A percentile compares a stretch with the other conserved stretches of the same genome.
Conservation (phyloP, 2,888 invertebrate species). For the Lithophane leautieri region DNA sequence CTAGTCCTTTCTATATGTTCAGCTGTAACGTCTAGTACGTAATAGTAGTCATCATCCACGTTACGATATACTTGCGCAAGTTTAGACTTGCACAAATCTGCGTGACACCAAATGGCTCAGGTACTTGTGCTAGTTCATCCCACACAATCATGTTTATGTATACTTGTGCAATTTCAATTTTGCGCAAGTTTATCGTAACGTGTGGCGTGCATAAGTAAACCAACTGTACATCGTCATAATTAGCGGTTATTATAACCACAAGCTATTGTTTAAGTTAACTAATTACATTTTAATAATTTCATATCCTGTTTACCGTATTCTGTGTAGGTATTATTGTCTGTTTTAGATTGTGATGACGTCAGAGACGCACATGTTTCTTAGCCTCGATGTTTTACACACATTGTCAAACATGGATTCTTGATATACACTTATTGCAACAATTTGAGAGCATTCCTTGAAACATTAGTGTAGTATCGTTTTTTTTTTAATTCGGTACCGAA, state of each 20-base stretch:
- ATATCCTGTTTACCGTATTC: constrained; percentile 45
- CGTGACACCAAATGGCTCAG: no score
- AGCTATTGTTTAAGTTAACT: constrained; percentile 15
- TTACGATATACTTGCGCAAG: no score
- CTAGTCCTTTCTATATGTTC: not conserved
- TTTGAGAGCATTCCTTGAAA: constrained; percentile 11
- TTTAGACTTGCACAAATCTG: no score
- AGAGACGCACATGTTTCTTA: constrained; percentile 37
- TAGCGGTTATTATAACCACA: constrained; percentile 6
- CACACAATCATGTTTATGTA: no score
- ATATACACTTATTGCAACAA: constrained; percentile 20
- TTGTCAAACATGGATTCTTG: constrained; percentile 24
- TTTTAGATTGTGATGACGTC: constrained; percentile 43
- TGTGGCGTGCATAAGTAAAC: not conserved
- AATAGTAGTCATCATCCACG: no score
- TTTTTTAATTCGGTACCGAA: not conserved
- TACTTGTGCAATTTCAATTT: no score
- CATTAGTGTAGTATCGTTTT: not conserved
- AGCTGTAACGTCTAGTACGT: not conserved
- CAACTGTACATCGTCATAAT: not conserved
- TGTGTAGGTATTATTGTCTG: not conserved
- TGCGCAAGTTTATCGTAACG: no score
- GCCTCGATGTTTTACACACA: constrained; percentile 22
- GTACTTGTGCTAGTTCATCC: no score
- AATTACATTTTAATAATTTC: constrained; percentile 34